Conservation (phyloP, 2,113 vertebrate species). For the Thalassarche chlororhynchos region DNA sequence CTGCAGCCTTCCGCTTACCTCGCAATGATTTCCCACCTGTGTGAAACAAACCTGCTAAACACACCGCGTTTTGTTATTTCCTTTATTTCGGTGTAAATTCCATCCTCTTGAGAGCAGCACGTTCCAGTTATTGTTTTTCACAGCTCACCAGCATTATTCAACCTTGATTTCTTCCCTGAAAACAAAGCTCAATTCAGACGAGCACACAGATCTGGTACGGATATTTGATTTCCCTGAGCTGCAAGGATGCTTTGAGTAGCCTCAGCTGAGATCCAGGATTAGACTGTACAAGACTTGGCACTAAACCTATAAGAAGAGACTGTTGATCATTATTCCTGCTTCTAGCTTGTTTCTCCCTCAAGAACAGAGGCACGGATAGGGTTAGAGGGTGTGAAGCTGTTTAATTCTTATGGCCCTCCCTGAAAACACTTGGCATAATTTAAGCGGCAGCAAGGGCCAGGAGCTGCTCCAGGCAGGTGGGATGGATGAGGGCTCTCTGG, state of each 20-base stretch:
- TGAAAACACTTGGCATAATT: background rate
- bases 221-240: background rate
- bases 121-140: background rate
- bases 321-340: background rate
- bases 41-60: background rate
- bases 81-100: background rate
- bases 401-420: background rate
- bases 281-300: background rate
- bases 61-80: background rate
- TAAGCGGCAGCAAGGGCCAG: background rate
- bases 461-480: background rate
- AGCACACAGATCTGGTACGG: background rate
- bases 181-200: conserved; percentile 2
- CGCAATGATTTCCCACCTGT: background rate
- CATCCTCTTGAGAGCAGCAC: background rate
- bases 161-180: background rate
- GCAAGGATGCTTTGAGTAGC: background rate
- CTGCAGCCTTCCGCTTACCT: background rate
- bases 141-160: background rate
- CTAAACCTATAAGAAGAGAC: background rate
- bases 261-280: background rate
- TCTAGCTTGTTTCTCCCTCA: background rate
- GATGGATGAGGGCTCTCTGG: background rate
- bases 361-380: background rate
- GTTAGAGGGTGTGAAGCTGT: background rate